A percentile compares a stretch with the other conserved stretches of the same genome.
These are phyloP conservation scores for Scaptodrosophila latifasciaeformis DNA, from an alignment of 2,888 invertebrate genomes.

Conservation along the genomic window DNA sequence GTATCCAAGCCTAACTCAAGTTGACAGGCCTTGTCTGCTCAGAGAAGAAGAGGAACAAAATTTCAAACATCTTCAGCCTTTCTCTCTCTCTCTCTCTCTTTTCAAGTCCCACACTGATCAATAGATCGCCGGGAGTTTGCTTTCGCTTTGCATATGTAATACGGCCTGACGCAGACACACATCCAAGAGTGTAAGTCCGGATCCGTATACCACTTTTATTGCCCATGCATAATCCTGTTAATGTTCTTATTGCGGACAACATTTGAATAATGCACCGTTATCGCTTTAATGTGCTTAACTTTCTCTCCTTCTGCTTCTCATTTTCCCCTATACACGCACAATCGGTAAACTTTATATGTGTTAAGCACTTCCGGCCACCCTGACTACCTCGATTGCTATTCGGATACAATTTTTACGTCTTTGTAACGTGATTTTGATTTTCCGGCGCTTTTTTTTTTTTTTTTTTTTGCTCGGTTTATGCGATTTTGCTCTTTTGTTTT, in stretches of 20 bases:
- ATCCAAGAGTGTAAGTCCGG: background rate
- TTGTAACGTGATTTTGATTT: slow-evolving; percentile 36
- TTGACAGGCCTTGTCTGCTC: background rate
- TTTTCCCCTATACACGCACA: slow-evolving; percentile 4
- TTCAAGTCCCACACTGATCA: slow-evolving; percentile 3
- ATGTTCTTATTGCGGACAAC: slow-evolving; percentile 62
- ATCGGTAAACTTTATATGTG: slow-evolving; percentile 15
- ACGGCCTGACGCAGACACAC: background rate
- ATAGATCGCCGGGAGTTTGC: slow-evolving; percentile 2
- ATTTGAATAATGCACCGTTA: slow-evolving; percentile 72
- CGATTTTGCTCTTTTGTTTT: slow-evolving; percentile 13
- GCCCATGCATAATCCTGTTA: slow-evolving; percentile 74
- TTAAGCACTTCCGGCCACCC: slow-evolving; percentile 25
- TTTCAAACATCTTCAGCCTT: background rate
- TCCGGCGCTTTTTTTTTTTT: slow-evolving; percentile 15
- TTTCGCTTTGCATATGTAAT: slow-evolving; percentile 50
- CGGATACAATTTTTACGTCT: background rate
- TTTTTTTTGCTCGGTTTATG: slow-evolving; percentile 20
- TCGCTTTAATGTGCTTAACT: slow-evolving; percentile 73
- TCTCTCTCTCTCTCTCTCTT: background rate
- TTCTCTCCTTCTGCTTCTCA: slow-evolving; percentile 7
- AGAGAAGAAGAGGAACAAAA: background rate
- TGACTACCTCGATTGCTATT: background rate
- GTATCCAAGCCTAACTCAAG: background rate
- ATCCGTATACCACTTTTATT: slow-evolving; percentile 64